phyloP scores from a whole-genome alignment of 2,888 invertebrate species.

The Temnothorax unifasciatus region DNA sequence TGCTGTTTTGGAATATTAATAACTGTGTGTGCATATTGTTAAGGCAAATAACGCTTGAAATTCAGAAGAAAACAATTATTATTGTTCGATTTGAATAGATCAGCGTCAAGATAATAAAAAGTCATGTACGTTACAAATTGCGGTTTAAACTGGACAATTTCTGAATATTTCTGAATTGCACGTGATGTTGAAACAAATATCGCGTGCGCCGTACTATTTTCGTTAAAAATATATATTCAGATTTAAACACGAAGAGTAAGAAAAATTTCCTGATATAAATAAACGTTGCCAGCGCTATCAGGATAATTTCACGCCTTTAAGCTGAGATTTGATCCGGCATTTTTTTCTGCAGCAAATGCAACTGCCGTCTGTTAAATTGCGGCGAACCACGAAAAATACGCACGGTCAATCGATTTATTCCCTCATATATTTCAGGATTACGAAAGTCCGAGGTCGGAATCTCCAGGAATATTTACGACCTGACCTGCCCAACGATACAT shows the following conservation, averaged over 20 bases:
- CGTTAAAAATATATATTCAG: background rate
- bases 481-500: constrained; percentile 72
- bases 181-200: background rate
- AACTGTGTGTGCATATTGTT: background rate
- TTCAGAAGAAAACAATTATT: background rate
- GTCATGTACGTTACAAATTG: background rate
- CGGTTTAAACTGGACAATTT: background rate
- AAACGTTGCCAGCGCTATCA: constrained; percentile 28
- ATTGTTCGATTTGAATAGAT: background rate
- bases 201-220: background rate
- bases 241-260: background rate
- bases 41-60: background rate
- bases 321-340: constrained; percentile 44
- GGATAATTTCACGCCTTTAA: constrained; percentile 43
- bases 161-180: background rate
- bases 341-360: constrained; percentile 55
- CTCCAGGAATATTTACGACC: constrained; percentile 77
- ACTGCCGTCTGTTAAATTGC: constrained; percentile 70
- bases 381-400: constrained; percentile 72
- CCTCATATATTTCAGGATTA: constrained; percentile 79
- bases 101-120: background rate
- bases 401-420: constrained; percentile 75
- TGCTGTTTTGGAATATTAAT: constrained; percentile 10
- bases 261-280: constrained; percentile 2
- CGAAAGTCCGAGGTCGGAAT: constrained; percentile 77